phyloP scores from a whole-genome alignment of 2,113 vertebrate genomes.

The Gallinago undulata region DNA sequence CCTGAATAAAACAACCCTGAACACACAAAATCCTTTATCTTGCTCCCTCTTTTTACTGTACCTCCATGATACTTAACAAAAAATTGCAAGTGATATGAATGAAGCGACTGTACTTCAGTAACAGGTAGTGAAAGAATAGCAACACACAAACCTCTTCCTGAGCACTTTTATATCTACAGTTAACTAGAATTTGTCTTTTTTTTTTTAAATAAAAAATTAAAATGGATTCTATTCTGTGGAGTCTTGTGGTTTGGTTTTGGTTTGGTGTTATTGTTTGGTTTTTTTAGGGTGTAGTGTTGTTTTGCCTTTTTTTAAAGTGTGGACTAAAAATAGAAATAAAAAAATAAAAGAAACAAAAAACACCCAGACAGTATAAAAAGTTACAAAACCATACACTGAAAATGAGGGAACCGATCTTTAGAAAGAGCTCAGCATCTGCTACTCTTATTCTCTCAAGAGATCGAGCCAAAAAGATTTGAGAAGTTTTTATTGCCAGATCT shows the following conservation, averaged over 20 bases:
- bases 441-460: not conserved
- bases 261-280: not conserved
- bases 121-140: not conserved
- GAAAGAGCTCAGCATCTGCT: constrained; percentile 37
- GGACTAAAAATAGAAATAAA: not conserved
- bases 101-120: not conserved
- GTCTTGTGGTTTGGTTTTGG: not conserved
- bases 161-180: not conserved
- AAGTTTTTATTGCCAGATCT: constrained; percentile 41
- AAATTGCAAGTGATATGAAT: not conserved
- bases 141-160: not conserved
- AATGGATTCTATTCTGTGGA: not conserved
- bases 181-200: not conserved
- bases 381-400: not conserved
- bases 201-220: not conserved
- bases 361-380: not conserved
- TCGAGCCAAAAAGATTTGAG: not conserved
- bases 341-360: not conserved
- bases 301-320: not conserved
- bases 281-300: not conserved
- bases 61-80: not conserved
- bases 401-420: not conserved
- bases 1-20: constrained; percentile 67
- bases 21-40: constrained; percentile 68
- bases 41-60: constrained; percentile 52